Conservation (phyloP, 2,888 invertebrate species). For the Lysandra coridon region DNA sequence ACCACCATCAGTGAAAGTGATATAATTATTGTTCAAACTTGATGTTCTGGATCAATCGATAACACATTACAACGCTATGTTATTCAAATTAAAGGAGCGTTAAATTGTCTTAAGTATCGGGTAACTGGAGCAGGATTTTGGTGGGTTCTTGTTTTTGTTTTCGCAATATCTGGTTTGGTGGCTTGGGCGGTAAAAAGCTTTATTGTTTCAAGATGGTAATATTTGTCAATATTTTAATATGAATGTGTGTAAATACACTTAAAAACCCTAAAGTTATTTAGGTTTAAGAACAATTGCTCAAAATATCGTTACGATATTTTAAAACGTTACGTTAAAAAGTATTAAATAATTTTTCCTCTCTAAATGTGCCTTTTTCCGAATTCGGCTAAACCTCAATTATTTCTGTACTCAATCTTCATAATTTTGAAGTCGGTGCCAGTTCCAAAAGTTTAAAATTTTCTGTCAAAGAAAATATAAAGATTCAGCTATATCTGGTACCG, state of each 20-base stretch:
- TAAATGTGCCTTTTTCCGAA: too few relatives aligned
- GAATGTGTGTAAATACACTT: neutral
- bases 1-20: constrained; percentile 73
- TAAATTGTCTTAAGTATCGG: constrained; percentile 7
- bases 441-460: too few relatives aligned
- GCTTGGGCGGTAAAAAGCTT: neutral
- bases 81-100: constrained; percentile 1
- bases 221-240: neutral
- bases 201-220: neutral
- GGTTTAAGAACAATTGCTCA: too few relatives aligned
- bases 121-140: constrained; percentile 11
- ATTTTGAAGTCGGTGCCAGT: too few relatives aligned
- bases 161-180: constrained; percentile 13
- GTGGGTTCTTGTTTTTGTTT: neutral
- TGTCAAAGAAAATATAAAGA: too few relatives aligned
- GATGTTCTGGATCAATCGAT: constrained; percentile 45
- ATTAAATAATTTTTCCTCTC: too few relatives aligned
- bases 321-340: too few relatives aligned
- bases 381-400: too few relatives aligned
- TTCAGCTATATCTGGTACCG: too few relatives aligned
- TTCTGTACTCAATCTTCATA: too few relatives aligned
- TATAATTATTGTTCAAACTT: constrained; percentile 72
- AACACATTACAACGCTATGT: neutral
- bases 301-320: too few relatives aligned
- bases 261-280: too few relatives aligned